phyloP scores from a whole-genome alignment of 1,140 invertebrate species.

The Brachystomella parvula region DNA sequence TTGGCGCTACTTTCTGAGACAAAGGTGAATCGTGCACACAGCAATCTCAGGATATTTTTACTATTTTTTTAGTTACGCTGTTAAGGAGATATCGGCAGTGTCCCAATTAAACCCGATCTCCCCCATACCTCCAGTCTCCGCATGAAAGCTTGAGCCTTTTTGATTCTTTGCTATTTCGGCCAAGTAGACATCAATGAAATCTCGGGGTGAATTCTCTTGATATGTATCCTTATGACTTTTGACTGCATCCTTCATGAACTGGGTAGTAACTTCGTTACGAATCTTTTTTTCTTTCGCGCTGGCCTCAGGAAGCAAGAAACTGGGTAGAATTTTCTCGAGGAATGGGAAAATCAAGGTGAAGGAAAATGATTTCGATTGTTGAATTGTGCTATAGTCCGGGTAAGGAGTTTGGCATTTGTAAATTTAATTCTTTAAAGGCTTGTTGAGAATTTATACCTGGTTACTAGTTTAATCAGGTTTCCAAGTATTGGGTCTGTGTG shows the following conservation, averaged over 20 bases:
- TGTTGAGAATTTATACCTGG: not conserved
- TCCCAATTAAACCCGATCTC: too few relatives aligned
- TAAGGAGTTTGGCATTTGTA: not conserved
- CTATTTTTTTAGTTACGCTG: too few relatives aligned
- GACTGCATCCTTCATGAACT: conserved; percentile 6
- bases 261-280: not conserved
- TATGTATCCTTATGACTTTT: conserved; percentile 15
- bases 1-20: too few relatives aligned
- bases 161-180: conserved; percentile 15
- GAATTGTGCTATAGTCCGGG: not conserved
- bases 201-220: conserved; percentile 11
- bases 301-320: not conserved
- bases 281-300: not conserved
- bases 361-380: not conserved
- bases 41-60: too few relatives aligned
- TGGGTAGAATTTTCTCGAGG: not conserved
- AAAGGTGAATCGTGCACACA: too few relatives aligned
- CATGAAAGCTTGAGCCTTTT: not conserved
- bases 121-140: not conserved
- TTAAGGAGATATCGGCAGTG: too few relatives aligned
- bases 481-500: conserved; percentile 12
- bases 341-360: not conserved
- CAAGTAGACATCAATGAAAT: conserved; percentile 25
- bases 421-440: not conserved
- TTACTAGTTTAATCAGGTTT: not conserved